Evolutionary conservation across 2,797 vertebrate species (phyloP), one percentile per base, ranked within the genome.

Genomic region (Gadopsis marmoratus): DNA sequence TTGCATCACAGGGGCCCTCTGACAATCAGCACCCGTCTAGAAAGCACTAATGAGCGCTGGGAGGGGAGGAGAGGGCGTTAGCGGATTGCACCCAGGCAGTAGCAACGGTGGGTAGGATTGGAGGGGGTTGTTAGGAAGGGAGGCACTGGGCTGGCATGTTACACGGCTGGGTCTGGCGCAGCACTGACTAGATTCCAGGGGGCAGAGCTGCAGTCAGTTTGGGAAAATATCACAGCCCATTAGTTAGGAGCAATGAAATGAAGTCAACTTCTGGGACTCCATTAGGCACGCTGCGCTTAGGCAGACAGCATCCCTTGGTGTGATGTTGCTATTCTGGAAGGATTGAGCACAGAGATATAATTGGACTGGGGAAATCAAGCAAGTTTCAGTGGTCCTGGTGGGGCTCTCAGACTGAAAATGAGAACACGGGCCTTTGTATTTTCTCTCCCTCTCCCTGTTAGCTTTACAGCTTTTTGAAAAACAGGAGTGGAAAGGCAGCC

Each of bases 301-400:
- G 95, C 95, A 96, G 96, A 94, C 94, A 51, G 73, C 86, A 90
- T 97, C 97, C 96, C 97, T 95, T 74, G 95, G 95, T 96, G 93
- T 95, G 91, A 91, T 83, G 87, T 91, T 91, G 93, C 96, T 96
- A 94, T 96, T 95, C 95, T 95, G 93, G 92, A 97, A 95, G 96
- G 95, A 96, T 95, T 93, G 94, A 95, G 95, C 94, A 93, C 95
- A 93, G 92, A 94, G 94, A 96, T 97, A 96, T 98, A 98, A 98
- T 97, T 99, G 97, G 97, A 91, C 96, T 95, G 96, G 97, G 97
- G 97, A 98, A 97, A 97, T 97, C 97, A 97, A 91, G 95, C 91
- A 95, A 96, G 96, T 96, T 98, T 95, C 96, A 94, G 93, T 85
- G 91, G 96, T 96, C 95, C 95, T 96, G 92, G 54, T 94, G 92